Percentiles rank a stretch among this genome's conserved stretches.
Conservation (phyloP, 1,140 invertebrate genomes). For the Antheraea mylitta region DNA sequence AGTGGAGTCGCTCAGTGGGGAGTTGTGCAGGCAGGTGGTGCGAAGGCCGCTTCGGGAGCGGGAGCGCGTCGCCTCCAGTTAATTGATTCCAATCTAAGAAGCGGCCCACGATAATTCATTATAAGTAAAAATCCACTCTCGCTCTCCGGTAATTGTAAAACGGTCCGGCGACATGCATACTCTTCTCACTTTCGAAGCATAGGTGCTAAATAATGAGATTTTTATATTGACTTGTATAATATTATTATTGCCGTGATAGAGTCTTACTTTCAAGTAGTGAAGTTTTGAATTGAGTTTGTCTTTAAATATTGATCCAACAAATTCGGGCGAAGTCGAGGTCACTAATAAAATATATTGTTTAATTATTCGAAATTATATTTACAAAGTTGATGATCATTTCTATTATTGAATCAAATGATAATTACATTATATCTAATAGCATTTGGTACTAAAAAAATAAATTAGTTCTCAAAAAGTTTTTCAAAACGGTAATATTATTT, state of each 20-base stretch:
- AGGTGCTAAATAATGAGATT: neutral
- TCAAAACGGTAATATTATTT: no score
- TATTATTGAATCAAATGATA: no score
- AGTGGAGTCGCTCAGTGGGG: constrained; percentile 20
- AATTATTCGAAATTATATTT: no score
- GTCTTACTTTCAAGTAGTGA: neutral
- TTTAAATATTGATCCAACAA: no score
- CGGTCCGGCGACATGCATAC: constrained; percentile 23
- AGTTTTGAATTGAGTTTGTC: no score
- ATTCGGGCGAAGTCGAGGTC: no score
- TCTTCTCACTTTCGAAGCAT: constrained; percentile 4
- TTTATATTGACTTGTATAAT: neutral
- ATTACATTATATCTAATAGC: no score
- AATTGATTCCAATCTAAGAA: constrained; percentile 75
- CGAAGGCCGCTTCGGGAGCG: constrained; percentile 53
- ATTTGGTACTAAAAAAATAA: no score
- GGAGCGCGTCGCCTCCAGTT: constrained; percentile 59
- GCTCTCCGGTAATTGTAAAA: constrained; percentile 34
- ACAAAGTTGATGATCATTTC: no score
- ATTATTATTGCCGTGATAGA: neutral
- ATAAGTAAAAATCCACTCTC: constrained; percentile 39
- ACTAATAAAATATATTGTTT: no score
- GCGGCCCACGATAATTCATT: constrained; percentile 54
- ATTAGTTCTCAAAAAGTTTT: no score
- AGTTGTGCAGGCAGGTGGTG: constrained; percentile 53